A percentile compares a stretch with the other conserved stretches of the same genome.
phyloP scores from a whole-genome alignment of 2,888 invertebrate genomes.

The Amphipoea lucens region DNA sequence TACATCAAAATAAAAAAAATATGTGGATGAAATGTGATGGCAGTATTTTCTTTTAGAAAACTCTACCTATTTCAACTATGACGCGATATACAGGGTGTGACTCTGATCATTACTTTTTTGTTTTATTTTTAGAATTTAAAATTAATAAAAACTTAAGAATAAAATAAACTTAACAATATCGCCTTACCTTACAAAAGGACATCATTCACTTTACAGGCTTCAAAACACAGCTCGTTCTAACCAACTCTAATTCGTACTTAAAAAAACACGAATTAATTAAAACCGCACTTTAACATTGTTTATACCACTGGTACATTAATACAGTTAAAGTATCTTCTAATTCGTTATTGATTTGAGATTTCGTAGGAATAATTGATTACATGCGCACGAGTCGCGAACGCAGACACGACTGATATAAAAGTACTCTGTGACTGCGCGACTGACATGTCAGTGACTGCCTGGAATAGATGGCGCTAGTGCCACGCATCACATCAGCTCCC shows the following conservation, averaged over 20 bases:
- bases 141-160: background rate
- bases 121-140: background rate
- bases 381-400: conserved; percentile 51
- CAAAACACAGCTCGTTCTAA: conserved; percentile 28
- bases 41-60: background rate
- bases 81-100: background rate
- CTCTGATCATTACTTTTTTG: too few relatives aligned
- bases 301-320: conserved; percentile 36
- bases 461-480: conserved; percentile 16
- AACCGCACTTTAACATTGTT: conserved; percentile 20
- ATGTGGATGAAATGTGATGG: background rate
- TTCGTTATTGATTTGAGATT: conserved; percentile 54
- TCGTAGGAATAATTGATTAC: conserved; percentile 45
- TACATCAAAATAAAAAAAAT: background rate
- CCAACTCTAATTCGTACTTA: background rate
- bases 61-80: background rate
- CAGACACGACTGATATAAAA: too few relatives aligned
- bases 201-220: conserved; percentile 61
- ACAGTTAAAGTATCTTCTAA: conserved; percentile 21
- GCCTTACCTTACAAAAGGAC: conserved; percentile 62
- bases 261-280: background rate
- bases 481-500: too few relatives aligned
- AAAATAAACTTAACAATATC: conserved; percentile 20
- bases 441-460: conserved; percentile 63
- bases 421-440: conserved; percentile 51